Conservation (phyloP, 2,888 invertebrate species). For the Ichneumoninae sp. region DNA sequence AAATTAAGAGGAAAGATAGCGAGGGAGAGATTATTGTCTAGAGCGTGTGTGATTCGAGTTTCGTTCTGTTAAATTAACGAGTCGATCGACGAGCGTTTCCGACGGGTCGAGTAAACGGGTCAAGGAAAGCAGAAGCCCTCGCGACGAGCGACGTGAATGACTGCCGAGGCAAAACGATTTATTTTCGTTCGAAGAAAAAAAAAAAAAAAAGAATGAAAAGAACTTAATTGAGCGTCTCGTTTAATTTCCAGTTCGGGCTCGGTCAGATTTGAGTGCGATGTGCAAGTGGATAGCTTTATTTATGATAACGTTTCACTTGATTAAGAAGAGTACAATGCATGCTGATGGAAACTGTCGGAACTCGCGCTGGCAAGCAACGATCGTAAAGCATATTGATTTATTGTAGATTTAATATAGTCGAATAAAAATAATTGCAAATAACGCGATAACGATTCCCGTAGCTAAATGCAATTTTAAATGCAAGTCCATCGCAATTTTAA, state of each 20-base stretch:
- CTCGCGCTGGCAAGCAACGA: background rate
- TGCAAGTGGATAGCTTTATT: slow-evolving; percentile 27
- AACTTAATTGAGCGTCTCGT: background rate
- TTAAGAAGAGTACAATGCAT: background rate
- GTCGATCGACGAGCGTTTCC: background rate
- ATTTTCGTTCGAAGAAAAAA: background rate
- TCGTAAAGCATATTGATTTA: background rate
- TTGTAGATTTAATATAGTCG: background rate
- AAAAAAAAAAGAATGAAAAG: background rate
- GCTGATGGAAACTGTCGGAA: background rate
- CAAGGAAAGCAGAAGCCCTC: background rate
- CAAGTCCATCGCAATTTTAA: background rate
- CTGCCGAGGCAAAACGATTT: background rate
- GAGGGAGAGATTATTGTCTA: background rate
- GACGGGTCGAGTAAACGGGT: background rate
- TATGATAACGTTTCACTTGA: background rate
- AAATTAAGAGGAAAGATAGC: slow-evolving; percentile 8
- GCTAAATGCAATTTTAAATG: background rate
- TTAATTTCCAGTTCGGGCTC: background rate
- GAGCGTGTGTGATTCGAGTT: slow-evolving; percentile 8
- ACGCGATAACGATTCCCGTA: background rate
- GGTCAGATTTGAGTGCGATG: slow-evolving; percentile 6
- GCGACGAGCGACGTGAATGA: background rate
- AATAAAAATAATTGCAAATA: background rate
- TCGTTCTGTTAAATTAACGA: slow-evolving; percentile 1